Percentiles rank a stretch among this genome's conserved stretches.
Conservation (phyloP, 2,888 invertebrate species). For the Heliconius ethilla region DNA sequence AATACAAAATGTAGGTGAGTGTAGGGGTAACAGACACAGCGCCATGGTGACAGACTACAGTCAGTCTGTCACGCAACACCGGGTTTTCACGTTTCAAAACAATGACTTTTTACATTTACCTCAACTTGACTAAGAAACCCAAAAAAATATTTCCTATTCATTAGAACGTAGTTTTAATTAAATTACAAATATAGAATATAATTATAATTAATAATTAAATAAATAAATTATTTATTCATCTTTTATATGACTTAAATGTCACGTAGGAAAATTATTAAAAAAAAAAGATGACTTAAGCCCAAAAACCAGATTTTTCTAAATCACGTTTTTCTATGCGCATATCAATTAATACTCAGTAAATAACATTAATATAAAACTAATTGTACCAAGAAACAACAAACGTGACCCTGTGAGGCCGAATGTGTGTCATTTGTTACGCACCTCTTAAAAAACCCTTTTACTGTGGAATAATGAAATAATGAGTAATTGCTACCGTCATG, state of each 20-base stretch:
- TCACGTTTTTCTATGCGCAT: too few relatives aligned
- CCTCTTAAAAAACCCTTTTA: slow-evolving; percentile 7
- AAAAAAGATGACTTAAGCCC: background rate
- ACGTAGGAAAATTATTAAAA: background rate
- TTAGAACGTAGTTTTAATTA: too few relatives aligned
- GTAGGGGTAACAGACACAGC: background rate
- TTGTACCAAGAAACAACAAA: background rate
- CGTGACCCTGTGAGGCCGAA: background rate
- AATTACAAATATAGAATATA: too few relatives aligned
- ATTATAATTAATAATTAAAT: too few relatives aligned
- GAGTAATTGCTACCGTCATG: background rate
- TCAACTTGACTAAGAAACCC: background rate
- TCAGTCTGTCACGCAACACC: background rate
- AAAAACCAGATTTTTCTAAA: too few relatives aligned
- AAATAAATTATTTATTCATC: too few relatives aligned
- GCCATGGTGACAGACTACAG: slow-evolving; percentile 2
- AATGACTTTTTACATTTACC: background rate
- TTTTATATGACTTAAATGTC: too few relatives aligned
- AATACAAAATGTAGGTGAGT: background rate
- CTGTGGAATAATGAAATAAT: background rate
- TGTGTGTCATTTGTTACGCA: background rate
- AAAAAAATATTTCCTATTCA: background rate
- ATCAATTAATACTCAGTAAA: background rate
- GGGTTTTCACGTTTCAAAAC: slow-evolving; percentile 4
- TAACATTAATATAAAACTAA: background rate